Evolutionary conservation across 2,888 invertebrate species (phyloP).

Genomic region (Mythimna ferrago): DNA sequence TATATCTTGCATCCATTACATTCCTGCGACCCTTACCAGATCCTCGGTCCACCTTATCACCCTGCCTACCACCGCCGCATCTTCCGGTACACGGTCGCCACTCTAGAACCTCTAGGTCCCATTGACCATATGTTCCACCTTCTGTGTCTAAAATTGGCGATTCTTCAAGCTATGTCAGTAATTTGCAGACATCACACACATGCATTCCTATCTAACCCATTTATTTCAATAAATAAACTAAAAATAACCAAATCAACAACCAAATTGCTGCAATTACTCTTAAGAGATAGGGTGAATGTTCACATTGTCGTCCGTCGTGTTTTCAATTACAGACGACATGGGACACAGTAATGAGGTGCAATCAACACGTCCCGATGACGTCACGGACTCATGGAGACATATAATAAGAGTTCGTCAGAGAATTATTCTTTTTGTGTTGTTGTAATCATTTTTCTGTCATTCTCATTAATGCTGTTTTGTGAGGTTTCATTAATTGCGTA

Average conservation of each 20-base stretch:
- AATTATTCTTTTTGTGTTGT: conserved; percentile 54
- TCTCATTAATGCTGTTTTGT: conserved; percentile 38
- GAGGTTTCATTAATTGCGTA: conserved; percentile 32
- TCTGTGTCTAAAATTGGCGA: no score
- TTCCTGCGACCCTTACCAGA: no score
- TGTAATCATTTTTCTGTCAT: conserved; percentile 39
- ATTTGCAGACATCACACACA: neutral
- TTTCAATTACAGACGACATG: conserved; percentile 73
- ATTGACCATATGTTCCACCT: no score
- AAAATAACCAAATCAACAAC: conserved; percentile 16
- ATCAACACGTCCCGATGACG: conserved; percentile 72
- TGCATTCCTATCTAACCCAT: neutral
- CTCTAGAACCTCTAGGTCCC: no score
- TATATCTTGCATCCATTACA: no score
- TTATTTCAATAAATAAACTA: conserved; percentile 14
- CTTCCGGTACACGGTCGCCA: no score
- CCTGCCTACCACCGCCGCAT: no score
- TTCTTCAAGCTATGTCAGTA: no score
- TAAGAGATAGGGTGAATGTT: conserved; percentile 50
- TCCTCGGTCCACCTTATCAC: no score
- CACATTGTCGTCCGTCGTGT: conserved; percentile 56
- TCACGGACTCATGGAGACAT: conserved; percentile 56
- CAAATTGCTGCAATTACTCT: conserved; percentile 30
- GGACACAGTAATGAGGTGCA: conserved; percentile 68
- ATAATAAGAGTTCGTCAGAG: conserved; percentile 51